These are phyloP conservation scores for Macropis europaea DNA, from an alignment of 2,888 invertebrate species.

Conservation along the genomic window DNA sequence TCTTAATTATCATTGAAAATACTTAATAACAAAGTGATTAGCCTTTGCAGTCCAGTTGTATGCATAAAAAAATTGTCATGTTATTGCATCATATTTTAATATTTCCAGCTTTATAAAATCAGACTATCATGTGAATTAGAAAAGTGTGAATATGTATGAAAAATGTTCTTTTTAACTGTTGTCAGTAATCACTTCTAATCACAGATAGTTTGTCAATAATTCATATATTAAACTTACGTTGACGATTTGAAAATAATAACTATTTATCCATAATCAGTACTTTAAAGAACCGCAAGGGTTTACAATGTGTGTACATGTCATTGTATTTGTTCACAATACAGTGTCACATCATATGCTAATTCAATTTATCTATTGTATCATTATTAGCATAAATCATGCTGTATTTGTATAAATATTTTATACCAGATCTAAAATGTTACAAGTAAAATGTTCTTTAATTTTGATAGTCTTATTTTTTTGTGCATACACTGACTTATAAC, in stretches of 20 bases:
- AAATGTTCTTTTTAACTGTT: neutral
- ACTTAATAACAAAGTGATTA: slow-evolving; percentile 3
- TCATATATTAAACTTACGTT: neutral
- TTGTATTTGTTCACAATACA: slow-evolving; percentile 1
- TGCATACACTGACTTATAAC: neutral
- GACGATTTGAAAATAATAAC: slow-evolving; percentile 10
- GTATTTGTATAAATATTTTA: slow-evolving; percentile 11
- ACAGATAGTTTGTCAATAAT: slow-evolving; percentile 3
- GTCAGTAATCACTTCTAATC: slow-evolving; percentile 10
- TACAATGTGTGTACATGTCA: slow-evolving; percentile 19
- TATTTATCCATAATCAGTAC: slow-evolving; percentile 3
- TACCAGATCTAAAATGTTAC: slow-evolving; percentile 4
- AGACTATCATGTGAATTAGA: neutral
- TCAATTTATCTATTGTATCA: slow-evolving; percentile 18
- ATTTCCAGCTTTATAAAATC: neutral
- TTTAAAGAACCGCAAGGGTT: slow-evolving; percentile 19
- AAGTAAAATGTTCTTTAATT: slow-evolving; percentile 3
- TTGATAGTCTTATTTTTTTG: neutral
- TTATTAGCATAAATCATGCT: neutral
- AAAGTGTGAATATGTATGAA: neutral
- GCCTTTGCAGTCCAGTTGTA: slow-evolving; percentile 23
- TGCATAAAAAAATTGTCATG: neutral
- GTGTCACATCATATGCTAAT: neutral
- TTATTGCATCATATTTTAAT: slow-evolving; percentile 3
- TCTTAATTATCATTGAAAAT: slow-evolving; percentile 11